These are phyloP conservation scores for Acrocephalus kingi DNA, from an alignment of 2,113 vertebrate species.

Conservation along the genomic window DNA sequence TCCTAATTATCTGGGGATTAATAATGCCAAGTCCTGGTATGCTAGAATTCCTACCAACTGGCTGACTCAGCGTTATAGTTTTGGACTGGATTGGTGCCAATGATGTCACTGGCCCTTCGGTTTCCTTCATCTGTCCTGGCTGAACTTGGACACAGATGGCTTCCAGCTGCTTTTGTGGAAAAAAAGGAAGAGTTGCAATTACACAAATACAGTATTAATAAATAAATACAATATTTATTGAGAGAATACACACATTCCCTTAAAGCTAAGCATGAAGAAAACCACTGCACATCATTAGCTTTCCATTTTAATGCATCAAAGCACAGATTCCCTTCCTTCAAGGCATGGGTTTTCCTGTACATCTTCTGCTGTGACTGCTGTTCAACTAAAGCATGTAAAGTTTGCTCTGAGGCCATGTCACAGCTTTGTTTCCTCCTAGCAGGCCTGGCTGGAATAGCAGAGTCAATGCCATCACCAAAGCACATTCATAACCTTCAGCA, in stretches of 20 bases:
- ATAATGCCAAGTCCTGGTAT: constrained; percentile 68
- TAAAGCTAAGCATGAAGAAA: background rate
- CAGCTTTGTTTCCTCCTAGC: background rate
- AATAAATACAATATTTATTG: background rate
- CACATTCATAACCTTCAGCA: background rate
- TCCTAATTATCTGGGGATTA: constrained; percentile 83
- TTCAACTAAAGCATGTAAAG: background rate
- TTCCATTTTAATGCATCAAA: background rate
- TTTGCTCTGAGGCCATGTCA: background rate
- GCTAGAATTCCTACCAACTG: constrained; percentile 53
- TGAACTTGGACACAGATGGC: constrained; percentile 86
- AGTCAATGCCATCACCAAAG: background rate
- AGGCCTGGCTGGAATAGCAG: background rate
- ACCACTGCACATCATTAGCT: background rate
- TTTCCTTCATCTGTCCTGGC: constrained; percentile 74
- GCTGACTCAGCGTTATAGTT: constrained; percentile 50
- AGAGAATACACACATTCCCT: background rate
- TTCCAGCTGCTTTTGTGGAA: constrained; percentile 79
- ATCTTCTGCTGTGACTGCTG: background rate
- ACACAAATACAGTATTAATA: background rate
- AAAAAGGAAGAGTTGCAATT: constrained; percentile 27
- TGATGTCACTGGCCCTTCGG: constrained; percentile 48
- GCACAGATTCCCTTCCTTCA: background rate
- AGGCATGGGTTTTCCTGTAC: background rate
- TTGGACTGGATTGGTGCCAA: constrained; percentile 70